Evolutionary conservation across 2,888 invertebrate genomes (phyloP).

Genomic region (Platycnemis pennipes): DNA sequence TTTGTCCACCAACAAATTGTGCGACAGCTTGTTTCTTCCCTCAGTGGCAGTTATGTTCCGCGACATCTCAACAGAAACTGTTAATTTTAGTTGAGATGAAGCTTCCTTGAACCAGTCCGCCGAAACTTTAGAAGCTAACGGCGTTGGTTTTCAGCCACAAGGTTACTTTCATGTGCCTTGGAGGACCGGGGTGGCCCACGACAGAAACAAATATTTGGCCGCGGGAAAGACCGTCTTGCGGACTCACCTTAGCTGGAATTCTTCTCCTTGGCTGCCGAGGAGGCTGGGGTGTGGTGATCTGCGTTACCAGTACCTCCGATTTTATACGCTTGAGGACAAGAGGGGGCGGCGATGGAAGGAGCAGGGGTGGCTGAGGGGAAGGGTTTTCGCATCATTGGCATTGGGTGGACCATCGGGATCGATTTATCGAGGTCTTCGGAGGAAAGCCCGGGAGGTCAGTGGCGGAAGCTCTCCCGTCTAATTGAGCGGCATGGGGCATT

Average conservation of each 20-base stretch:
- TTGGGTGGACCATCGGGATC: not conserved
- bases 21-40: no score
- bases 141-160: no score
- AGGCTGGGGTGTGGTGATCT: not conserved
- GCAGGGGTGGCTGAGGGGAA: not conserved
- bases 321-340: not conserved
- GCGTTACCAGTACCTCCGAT: not conserved
- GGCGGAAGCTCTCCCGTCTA: not conserved
- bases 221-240: not conserved
- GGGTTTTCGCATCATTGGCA: not conserved
- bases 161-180: no score
- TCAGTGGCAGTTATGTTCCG: no score
- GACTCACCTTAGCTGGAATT: constrained; percentile 11
- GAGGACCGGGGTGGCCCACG: no score
- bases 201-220: not conserved
- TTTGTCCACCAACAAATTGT: no score
- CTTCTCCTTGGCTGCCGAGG: not conserved
- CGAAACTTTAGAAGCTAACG: no score
- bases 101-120: no score
- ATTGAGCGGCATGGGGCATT: not conserved
- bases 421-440: not conserved
- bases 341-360: not conserved
- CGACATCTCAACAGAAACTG: no score
- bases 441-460: not conserved
- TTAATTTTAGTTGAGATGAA: no score